Evolutionary conservation across 1,140 invertebrate species (phyloP), one percentile per base, ranked within the genome.

Genomic region (Aleiodes sp.): DNA sequence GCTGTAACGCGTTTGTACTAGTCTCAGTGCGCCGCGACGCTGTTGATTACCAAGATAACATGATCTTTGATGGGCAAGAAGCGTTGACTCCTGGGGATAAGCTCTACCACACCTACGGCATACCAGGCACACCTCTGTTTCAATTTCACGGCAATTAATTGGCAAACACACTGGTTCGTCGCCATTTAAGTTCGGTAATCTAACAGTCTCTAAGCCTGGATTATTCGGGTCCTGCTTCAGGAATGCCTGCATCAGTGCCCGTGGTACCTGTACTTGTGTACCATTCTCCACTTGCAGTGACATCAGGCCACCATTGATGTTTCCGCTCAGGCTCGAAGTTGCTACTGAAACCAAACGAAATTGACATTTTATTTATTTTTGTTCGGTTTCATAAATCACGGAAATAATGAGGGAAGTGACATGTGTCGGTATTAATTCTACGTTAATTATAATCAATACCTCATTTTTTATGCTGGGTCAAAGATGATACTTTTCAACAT

Each of bases 81-180:
- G 87, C 3, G 91, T 89, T n/a, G 90, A 89, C 61, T 93, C 91
- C 41, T 90, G 89, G 1, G 92, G 90, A 84, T 93, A 95, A 2
- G 94, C 94, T 56, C 94, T 89, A 64, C 94, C 92, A 82, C 94
- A 96, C 78, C 94, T 92, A 79, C 94, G 94, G 87, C 94, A 96
- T 61, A 95, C 92, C 86, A 93, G 92, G 73, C 93, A 94, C 16
- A 94, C 87, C 78, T 95, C 94, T 41, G 91, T 88, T 76, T 94
- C 92, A 1, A 91, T 82, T 72, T 93, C 90, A 66, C 88, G 78
- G 71, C 87, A 76, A 73, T 71, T 86, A 70, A 72, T 83, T 73
- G 76, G 80, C 26, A 70, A 84, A n/a, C 85, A 84, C 63, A 76
- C 77, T 12, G 82, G 76, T 4, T 86, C 83, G n/a, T 89, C 88